Evolutionary conservation across 2,797 vertebrate species (phyloP).

Genomic region (Tragelaphus oryx): DNA sequence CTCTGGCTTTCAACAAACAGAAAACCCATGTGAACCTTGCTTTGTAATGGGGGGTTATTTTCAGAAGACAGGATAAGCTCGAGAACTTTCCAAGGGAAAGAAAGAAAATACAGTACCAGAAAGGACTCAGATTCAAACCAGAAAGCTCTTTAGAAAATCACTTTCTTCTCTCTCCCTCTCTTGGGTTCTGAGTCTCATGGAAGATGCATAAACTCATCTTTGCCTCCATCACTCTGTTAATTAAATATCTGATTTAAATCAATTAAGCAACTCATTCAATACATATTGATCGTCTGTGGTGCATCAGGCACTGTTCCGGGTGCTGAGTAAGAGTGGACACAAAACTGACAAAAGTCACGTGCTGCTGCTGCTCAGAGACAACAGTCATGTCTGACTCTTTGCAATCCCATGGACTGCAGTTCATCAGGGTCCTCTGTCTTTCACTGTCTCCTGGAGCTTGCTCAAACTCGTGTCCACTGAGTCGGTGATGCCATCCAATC

Average conservation of each 20-base stretch:
- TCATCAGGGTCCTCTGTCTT: not conserved
- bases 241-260: not conserved
- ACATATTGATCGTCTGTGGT: not conserved
- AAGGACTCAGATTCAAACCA: not conserved
- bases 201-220: not conserved
- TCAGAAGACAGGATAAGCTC: not conserved
- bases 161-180: not conserved
- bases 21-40: not conserved
- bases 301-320: not conserved
- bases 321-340: rapidly evolving
- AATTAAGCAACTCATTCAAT: not conserved
- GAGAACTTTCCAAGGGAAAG: not conserved
- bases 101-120: not conserved
- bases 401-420: rapidly evolving
- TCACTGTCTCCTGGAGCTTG: not conserved
- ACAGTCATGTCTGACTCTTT: not conserved
- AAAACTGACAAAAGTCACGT: not conserved
- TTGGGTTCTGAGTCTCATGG: not conserved
- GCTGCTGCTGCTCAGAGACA: rapidly evolving
- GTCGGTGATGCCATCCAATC: not conserved
- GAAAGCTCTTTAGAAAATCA: not conserved
- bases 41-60: not conserved
- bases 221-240: not conserved
- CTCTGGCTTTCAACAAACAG: not conserved
- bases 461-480: not conserved